Conservation (phyloP, 2,113 vertebrate genomes). For the Hippopotamus amphibius region DNA sequence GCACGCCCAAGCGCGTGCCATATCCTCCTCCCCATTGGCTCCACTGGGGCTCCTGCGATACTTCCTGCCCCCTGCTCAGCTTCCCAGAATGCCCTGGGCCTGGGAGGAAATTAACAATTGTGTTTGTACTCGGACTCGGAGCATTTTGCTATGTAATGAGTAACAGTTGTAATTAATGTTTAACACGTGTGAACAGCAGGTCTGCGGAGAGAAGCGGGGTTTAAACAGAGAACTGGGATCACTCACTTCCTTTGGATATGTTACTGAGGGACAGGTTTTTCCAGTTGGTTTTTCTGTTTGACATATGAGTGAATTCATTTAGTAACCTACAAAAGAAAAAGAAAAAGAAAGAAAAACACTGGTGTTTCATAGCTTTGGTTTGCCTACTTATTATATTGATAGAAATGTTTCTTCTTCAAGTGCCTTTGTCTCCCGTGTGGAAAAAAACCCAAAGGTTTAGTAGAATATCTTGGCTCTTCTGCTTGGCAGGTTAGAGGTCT, state of each 20-base stretch:
- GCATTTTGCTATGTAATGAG: conserved; percentile 76
- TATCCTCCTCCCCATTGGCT: background rate
- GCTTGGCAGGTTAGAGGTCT: background rate
- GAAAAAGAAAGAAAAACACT: conserved; percentile 17
- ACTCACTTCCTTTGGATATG: conserved; percentile 66
- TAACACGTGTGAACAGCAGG: conserved; percentile 79
- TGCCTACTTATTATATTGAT: conserved; percentile 48
- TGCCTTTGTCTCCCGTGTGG: conserved; percentile 30
- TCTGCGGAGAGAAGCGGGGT: conserved; percentile 37
- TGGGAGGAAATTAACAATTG: conserved; percentile 70
- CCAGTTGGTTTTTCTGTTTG: conserved; percentile 71
- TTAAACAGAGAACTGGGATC: conserved; percentile 56
- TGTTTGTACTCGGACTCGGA: conserved; percentile 15
- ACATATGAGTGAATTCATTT: conserved; percentile 68
- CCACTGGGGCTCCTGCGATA: background rate
- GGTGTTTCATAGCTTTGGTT: conserved; percentile 58
- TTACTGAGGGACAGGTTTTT: conserved; percentile 77
- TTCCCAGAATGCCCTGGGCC: conserved; percentile 76
- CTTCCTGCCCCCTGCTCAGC: background rate
- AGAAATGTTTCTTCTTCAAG: conserved; percentile 48
- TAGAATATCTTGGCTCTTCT: background rate
- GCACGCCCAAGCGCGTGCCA: background rate
- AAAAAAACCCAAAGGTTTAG: background rate
- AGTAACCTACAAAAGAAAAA: background rate
- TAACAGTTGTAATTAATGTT: conserved; percentile 82